Evolutionary conservation across 1,140 invertebrate species (phyloP), one percentile per base, ranked within the genome.

Genomic region (Megalonaias nervosa): DNA sequence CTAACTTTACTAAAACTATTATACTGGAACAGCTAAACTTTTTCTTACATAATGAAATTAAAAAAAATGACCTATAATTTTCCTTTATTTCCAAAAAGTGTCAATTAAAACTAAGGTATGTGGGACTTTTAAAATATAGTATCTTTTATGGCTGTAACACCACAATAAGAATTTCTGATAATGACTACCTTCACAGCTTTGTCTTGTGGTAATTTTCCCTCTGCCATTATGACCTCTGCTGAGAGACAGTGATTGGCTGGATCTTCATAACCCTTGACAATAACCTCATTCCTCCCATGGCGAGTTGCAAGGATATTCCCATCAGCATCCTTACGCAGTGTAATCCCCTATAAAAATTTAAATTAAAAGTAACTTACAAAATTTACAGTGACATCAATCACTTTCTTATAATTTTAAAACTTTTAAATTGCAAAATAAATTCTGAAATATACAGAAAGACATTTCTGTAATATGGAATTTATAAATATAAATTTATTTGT

Each of bases 161-260:
- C 11, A 58, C 55, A 19, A 57, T 58, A 17, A 58, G 23, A 26
- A 16, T 31, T 15, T 38, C 13, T 71, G 12, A 26, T 69, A 56
- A 60, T 38, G n/a, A 23, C 19, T 59, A 86, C 83, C 85, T 81
- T 83, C 56, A 84, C 71, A 14, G 77, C 68, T 16, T 78, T 21
- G 17, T 80, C 71, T 12, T 71, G 64, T 0, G 81, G 81, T 14
- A 85, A 66, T 60, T 75, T 15, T 2, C 85, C 83, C 13, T 79
- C 48, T 16, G 71, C 15, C n/a, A 83, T 64, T n/a, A 84, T 70
- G n/a, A 85, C 82, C 23, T 85, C 84, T 1, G 71, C 81, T 21
- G 84, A 84, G 19, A 85, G 72, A 68, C 84, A 86, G 68, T 83
- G 76, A 57, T 80, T 79, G 55, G 70, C 68, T 23, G 84, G 82